Conservation (phyloP, 92 coral and sea anemone genomes). For the Epizoanthus stellaris region DNA sequence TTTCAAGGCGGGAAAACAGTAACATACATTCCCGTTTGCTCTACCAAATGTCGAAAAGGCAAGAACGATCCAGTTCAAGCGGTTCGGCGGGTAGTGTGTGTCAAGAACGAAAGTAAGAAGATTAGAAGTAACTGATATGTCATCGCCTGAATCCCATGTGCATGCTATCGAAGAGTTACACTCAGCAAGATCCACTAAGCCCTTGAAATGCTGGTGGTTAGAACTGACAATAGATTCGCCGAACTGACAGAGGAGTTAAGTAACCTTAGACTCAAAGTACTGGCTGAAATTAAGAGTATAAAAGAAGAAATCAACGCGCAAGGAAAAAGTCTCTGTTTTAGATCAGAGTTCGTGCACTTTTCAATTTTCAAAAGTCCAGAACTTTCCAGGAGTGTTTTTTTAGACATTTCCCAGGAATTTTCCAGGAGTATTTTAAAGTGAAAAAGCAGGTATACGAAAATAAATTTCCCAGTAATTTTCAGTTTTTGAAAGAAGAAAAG, state of each 20-base stretch:
- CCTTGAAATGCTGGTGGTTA: not conserved
- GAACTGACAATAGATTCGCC: not conserved
- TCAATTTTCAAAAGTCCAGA: too few relatives aligned
- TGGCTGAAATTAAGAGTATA: not conserved
- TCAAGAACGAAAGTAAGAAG: not conserved
- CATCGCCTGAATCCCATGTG: not conserved
- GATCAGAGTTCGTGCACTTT: too few relatives aligned
- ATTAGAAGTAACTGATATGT: too few relatives aligned
- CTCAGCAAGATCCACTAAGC: not conserved
- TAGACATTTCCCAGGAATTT: too few relatives aligned
- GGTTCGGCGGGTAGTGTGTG: not conserved
- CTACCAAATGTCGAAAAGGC: not conserved
- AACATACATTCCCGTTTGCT: not conserved
- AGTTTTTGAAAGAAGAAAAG: too few relatives aligned
- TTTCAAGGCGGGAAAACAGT: too few relatives aligned
- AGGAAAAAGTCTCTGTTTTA: not conserved
- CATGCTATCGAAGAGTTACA: not conserved
- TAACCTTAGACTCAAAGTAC: not conserved
- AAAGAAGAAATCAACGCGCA: not conserved
- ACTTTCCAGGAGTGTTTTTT: too few relatives aligned
- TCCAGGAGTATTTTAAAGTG: too few relatives aligned
- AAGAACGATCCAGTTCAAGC: constrained; percentile 9
- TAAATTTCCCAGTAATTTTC: too few relatives aligned
- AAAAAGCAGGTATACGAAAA: too few relatives aligned
- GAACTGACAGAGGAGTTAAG: not conserved